phyloP scores from a whole-genome alignment of 1,140 invertebrate species.

The Parasteatoda tepidariorum region DNA sequence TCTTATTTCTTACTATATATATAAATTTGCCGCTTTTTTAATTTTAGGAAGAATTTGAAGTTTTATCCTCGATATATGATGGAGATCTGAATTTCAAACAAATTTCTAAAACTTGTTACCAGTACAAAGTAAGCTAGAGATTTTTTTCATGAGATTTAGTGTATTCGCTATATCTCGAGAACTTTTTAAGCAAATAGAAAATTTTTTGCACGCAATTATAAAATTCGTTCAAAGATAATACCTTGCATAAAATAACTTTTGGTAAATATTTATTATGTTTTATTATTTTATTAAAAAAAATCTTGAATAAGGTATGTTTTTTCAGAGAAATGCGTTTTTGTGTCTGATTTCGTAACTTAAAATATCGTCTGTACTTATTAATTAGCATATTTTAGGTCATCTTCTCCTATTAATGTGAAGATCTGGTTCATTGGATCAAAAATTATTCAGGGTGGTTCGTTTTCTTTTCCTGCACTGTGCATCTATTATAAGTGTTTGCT shows the following conservation, averaged over 20 bases:
- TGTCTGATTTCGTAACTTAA: too few relatives aligned
- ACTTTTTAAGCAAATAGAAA: not conserved
- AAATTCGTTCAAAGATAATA: not conserved
- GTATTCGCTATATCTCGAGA: not conserved
- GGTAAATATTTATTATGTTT: not conserved
- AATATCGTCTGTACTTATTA: too few relatives aligned
- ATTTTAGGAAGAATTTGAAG: constrained; percentile 90
- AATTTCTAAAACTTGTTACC: constrained; percentile 80
- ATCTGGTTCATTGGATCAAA: too few relatives aligned
- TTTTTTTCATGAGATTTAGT: not conserved
- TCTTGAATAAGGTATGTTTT: too few relatives aligned
- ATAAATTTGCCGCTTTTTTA: too few relatives aligned
- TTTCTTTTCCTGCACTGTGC: too few relatives aligned
- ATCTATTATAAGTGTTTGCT: too few relatives aligned
- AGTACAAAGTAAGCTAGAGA: constrained; percentile 82
- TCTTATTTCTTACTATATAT: too few relatives aligned
- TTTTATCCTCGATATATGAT: constrained; percentile 92
- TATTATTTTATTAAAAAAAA: not conserved
- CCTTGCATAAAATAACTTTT: not conserved
- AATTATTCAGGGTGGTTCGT: too few relatives aligned
- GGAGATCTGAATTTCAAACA: constrained; percentile 89
- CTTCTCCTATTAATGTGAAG: too few relatives aligned
- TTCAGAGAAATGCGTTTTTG: too few relatives aligned
- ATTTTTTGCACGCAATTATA: not conserved
- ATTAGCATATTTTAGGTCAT: too few relatives aligned